Evolutionary conservation across 2,113 vertebrate species (phyloP).

Genomic region (Notothenia rossii): DNA sequence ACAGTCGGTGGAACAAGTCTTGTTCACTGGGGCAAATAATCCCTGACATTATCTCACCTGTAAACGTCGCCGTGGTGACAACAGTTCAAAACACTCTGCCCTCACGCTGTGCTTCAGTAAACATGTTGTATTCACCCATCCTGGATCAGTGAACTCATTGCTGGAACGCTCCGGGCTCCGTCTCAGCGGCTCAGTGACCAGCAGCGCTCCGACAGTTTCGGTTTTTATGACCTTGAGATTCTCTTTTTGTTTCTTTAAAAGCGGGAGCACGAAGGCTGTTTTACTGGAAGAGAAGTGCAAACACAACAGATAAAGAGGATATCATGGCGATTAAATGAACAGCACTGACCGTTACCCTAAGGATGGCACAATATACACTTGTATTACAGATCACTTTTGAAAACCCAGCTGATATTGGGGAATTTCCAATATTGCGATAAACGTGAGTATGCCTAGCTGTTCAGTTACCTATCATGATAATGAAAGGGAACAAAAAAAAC

Average conservation of each 20-base stretch:
- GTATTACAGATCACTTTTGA: too few species aligned
- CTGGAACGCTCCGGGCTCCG: neutral
- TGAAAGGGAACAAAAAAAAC: too few species aligned
- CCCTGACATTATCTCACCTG: constrained; percentile 1
- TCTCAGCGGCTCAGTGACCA: neutral
- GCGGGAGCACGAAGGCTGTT: neutral
- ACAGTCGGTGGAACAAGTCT: neutral
- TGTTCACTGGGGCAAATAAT: constrained; percentile 23
- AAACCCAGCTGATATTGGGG: too few species aligned
- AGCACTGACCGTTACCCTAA: too few species aligned
- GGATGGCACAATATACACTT: too few species aligned
- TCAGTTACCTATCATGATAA: too few species aligned
- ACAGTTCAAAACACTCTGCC: constrained; percentile 14
- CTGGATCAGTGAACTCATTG: neutral
- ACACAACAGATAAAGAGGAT: too few species aligned
- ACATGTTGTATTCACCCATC: neutral
- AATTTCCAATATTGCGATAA: too few species aligned
- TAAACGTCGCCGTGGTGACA: neutral
- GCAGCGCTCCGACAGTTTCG: neutral
- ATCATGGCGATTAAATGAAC: too few species aligned
- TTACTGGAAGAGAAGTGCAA: too few species aligned
- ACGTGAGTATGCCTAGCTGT: too few species aligned
- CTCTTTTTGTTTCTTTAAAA: neutral
- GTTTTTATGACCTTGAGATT: neutral
- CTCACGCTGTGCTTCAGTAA: neutral